Conservation (phyloP, 23 tunicate species). For the Aplidium turbinatum region DNA sequence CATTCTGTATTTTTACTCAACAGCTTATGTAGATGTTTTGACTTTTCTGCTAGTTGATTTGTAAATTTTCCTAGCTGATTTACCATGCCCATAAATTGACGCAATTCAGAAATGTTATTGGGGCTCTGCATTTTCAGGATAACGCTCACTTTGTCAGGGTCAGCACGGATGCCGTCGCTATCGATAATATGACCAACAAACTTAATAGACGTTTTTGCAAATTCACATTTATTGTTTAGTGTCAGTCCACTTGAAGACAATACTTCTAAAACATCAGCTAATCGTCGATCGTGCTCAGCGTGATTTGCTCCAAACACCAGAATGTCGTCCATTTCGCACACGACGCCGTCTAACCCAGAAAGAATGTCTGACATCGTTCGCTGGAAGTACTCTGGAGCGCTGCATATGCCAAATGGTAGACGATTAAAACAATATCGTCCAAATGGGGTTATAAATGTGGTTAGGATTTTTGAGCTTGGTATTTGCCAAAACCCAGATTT, state of each 20-base stretch:
- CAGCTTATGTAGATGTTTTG: constrained; percentile 2
- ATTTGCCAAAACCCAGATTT: constrained; percentile 41
- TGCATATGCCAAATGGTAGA: constrained; percentile 40
- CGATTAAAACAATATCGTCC: constrained; percentile 47
- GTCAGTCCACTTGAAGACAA: constrained; percentile 15
- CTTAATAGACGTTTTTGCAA: background rate
- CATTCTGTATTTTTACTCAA: constrained; percentile 13
- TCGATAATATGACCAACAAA: constrained; percentile 30
- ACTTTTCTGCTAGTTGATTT: constrained; percentile 5
- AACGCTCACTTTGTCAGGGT: constrained; percentile 24
- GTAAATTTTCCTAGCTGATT: constrained; percentile 25
- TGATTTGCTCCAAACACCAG: constrained; percentile 25
- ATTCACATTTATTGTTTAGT: constrained; percentile 34
- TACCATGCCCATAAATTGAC: constrained; percentile 30
- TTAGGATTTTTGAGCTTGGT: constrained; percentile 1
- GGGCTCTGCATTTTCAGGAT: constrained; percentile 28
- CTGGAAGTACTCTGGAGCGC: constrained; percentile 44
- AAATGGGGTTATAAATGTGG: constrained; percentile 39
- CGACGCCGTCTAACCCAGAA: constrained; percentile 10
- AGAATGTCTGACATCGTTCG: constrained; percentile 8
- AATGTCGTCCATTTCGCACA: constrained; percentile 30
- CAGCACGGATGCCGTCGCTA: constrained; percentile 27
- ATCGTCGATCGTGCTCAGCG: constrained; percentile 20
- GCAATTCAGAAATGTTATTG: constrained; percentile 2
- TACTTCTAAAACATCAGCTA: constrained; percentile 17